Evolutionary conservation across 2,797 vertebrate species (phyloP).

Genomic region (Spinibarbus caldwelli): DNA sequence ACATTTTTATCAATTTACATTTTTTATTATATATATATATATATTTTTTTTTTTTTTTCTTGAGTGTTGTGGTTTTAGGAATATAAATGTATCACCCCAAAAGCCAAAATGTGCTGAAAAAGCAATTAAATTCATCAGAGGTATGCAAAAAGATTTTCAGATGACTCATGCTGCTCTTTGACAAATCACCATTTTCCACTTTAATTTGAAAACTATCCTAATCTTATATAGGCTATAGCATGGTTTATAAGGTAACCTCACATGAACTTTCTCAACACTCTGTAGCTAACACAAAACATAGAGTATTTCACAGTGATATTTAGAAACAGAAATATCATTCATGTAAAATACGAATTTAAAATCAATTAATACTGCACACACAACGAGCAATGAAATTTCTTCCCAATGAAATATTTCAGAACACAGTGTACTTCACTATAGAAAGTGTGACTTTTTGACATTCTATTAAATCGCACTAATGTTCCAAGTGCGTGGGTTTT

Average conservation of each 20-base stretch:
- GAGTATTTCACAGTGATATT: background rate
- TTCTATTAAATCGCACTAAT: background rate
- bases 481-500: background rate
- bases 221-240: background rate
- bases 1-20: background rate
- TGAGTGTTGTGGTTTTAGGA: background rate
- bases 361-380: background rate
- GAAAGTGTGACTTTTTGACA: background rate
- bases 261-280: background rate
- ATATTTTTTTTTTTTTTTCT: background rate
- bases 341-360: background rate
- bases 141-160: background rate
- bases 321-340: background rate
- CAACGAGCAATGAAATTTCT: background rate
- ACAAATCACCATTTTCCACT: no score
- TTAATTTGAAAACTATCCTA: background rate
- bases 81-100: no score
- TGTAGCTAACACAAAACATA: background rate
- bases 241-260: background rate
- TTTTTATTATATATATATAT: no score
- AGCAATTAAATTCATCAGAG: background rate
- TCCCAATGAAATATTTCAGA: no score
- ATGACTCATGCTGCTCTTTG: background rate
- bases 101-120: background rate
- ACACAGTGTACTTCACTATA: no score